phyloP scores from a whole-genome alignment of 2,888 invertebrate species.

The Lycaena phlaeas region DNA sequence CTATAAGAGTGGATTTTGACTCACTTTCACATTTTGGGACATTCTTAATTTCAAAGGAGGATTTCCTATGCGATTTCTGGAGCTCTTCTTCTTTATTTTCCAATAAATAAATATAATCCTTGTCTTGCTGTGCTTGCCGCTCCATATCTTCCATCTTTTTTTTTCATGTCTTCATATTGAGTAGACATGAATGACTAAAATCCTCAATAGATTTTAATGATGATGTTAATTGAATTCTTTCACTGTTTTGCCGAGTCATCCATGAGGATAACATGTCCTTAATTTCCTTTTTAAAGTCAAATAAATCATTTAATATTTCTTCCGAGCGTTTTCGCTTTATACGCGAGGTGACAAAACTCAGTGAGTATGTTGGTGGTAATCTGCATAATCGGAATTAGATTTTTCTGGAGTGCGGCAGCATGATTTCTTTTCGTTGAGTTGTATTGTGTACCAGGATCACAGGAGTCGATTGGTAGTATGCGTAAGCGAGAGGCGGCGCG shows the following conservation, averaged over 20 bases:
- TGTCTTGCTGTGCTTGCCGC: slow-evolving; percentile 9
- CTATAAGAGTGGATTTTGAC: slow-evolving; percentile 9
- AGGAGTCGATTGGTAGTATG: neutral
- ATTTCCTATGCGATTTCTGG: slow-evolving; percentile 11
- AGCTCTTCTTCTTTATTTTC: slow-evolving; percentile 11
- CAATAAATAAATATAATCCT: slow-evolving; percentile 8
- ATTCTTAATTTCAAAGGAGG: slow-evolving; percentile 12
- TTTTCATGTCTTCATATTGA: slow-evolving; percentile 6
- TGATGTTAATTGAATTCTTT: neutral
- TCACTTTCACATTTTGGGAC: slow-evolving; percentile 10
- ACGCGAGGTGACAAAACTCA: too few relatives aligned
- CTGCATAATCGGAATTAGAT: neutral
- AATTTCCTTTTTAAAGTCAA: slow-evolving; percentile 9
- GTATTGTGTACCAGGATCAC: neutral
- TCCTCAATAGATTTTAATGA: slow-evolving; percentile 5
- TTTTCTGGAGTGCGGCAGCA: neutral
- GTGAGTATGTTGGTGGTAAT: neutral
- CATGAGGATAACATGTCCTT: neutral
- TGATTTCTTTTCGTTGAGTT: neutral
- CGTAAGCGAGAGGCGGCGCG: too few relatives aligned
- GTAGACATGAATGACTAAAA: neutral
- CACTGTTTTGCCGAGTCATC: neutral
- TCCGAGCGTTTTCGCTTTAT: too few relatives aligned
- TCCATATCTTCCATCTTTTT: slow-evolving; percentile 2
- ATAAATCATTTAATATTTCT: neutral